phyloP scores from a whole-genome alignment of 2,797 vertebrate genomes.

The Pangasius mekongensis region DNA sequence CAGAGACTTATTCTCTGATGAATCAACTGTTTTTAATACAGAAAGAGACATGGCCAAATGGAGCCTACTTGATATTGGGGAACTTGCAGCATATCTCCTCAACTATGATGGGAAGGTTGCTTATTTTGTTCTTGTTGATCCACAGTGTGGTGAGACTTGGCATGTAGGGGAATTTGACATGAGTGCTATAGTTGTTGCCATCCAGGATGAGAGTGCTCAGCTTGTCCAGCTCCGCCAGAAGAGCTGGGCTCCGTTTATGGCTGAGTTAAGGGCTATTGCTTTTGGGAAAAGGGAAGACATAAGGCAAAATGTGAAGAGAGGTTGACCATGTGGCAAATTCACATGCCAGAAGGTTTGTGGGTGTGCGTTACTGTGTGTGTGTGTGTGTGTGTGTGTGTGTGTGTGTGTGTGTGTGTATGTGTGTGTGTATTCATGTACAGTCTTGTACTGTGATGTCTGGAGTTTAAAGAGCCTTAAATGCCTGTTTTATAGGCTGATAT shows the following conservation, averaged over 20 bases:
- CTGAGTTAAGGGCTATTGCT: slow-evolving; percentile 67
- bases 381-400: not conserved
- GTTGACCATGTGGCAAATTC: not conserved
- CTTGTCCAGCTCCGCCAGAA: slow-evolving; percentile 72
- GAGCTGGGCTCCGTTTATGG: slow-evolving; percentile 74
- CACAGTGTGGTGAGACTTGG: slow-evolving; percentile 72
- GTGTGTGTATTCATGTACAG: not conserved
- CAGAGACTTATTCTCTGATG: not conserved
- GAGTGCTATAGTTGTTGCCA: slow-evolving; percentile 77
- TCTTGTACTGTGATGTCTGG: not conserved
- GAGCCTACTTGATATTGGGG: slow-evolving; percentile 74
- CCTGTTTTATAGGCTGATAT: not conserved
- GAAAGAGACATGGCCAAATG: not conserved
- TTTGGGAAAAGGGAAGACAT: not conserved
- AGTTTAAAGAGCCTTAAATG: not conserved
- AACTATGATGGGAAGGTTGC: slow-evolving; percentile 74
- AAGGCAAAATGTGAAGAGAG: not conserved
- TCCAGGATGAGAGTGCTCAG: slow-evolving; percentile 80
- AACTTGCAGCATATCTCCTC: slow-evolving; percentile 76
- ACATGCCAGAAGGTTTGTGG: not conserved
- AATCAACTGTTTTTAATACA: not conserved
- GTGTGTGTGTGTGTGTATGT: too few relatives aligned
- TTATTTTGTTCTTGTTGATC: slow-evolving; percentile 81
- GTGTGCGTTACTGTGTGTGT: not conserved
- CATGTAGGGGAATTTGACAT: slow-evolving; percentile 80